phyloP scores from a whole-genome alignment of 2,113 vertebrate genomes.

The Columbina picui region DNA sequence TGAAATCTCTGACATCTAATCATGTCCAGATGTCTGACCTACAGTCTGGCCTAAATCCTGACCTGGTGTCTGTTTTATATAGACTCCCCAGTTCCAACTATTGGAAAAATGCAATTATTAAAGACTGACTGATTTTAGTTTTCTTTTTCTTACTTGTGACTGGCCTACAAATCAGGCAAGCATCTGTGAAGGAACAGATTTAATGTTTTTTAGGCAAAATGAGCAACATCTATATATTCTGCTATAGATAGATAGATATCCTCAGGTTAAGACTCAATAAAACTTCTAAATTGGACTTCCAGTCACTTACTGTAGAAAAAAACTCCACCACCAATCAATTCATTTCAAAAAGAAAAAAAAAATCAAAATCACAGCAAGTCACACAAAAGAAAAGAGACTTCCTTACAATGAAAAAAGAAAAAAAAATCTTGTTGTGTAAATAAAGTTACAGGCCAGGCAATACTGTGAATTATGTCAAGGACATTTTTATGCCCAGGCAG shows the following conservation, averaged over 20 bases:
- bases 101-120: neutral
- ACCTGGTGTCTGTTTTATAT: neutral
- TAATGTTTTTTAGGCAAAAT: neutral
- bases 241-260: neutral
- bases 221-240: neutral
- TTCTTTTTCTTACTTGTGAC: neutral
- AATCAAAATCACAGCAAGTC: neutral
- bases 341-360: neutral
- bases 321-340: neutral
- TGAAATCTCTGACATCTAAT: neutral
- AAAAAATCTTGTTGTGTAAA: neutral
- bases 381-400: neutral
- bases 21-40: neutral
- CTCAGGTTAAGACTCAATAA: neutral
- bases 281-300: neutral
- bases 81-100: neutral
- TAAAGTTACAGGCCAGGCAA: neutral
- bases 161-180: neutral
- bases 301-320: neutral
- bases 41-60: neutral
- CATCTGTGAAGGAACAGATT: neutral
- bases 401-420: neutral
- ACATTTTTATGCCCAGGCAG: neutral
- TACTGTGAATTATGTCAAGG: neutral
- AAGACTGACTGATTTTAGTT: neutral